Base-by-base conservation (phyloP, 2,888 invertebrate genomes). In the Drosophila heteroneura region DNA sequence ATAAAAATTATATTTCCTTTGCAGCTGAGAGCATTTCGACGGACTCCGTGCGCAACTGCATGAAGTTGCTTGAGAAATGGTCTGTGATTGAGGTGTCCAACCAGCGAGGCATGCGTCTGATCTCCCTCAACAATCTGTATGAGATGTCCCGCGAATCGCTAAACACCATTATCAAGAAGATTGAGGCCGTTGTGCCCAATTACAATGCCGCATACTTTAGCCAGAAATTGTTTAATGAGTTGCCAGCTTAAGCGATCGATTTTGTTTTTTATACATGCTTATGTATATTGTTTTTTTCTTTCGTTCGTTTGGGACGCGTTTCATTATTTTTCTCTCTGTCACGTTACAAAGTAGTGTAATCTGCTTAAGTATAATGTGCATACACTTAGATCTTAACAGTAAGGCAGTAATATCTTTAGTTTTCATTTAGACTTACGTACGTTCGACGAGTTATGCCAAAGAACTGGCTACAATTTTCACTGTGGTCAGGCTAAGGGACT, bases 21-120 rank as follows among this genome's bases (percentile, higher is more conserved):
- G 5, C 93, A 98, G 98, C 96, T 80, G 98, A 98, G 93, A 97
- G 98, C 89, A 95, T 98, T 59, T 97, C 97, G 10, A 96, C 97
- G 12, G 98, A 98, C 92, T 96, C 97, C 0, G 95, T 98, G 60
- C 96, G 96, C 91, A 98, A 98, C 93, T 97, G 97, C 62, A 93
- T 98, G 35, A 96, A 97, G 81, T 93, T 98, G 1, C 95, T 97
- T 47, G 96, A 97, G 79, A 96, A 96, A 85, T 97, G 97, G 96
- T 96, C 96, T 79, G 95, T 97, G 16, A 90, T 98, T 39, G 96
- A 97, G 39, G 91, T 95, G 85, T 91, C 94, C 77, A 92, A 91
- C 77, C 90, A 91, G 62, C 89, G 90, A 58, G 93, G 93, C 53
- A 85, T 94, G 73, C 94, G 94, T 67, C 83, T 94, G 51, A 91